Base-by-base conservation (phyloP, 1,140 invertebrate species). In the Holotrichia oblita region DNA sequence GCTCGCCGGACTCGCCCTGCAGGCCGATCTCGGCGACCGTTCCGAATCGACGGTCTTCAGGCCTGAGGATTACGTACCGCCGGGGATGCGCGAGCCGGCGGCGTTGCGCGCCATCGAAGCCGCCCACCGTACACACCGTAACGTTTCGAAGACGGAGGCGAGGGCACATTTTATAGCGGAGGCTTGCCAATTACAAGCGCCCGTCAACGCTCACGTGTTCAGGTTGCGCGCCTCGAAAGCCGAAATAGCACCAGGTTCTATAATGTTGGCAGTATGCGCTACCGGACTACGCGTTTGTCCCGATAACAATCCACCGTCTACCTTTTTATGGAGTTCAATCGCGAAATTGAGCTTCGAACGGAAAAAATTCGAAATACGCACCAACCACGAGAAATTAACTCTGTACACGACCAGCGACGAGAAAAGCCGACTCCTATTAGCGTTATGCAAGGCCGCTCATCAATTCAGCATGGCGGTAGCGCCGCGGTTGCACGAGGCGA, bases 281-380 rank as follows among this genome's bases (percentile, higher is more conserved):
- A 93, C 93, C 82, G 96, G 96, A 20, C 93, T 98, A 64, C 93
- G 95, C 86, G 93, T 98, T 69, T 93, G 95, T 79, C 90, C 91
- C 4, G 91, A 93, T 80, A 90, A 92, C 83, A 91, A 92, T 79
- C 90, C 90, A 22, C 88, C 91, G 2, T 91, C 92, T 42, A 93
- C 92, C 77, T 98, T 98, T 85, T 91, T 96, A 40, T 98, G 97
- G 97, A 94, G 95, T 83, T 95, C 95, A 83, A 98, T 98, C 78
- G 95, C 93, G 72, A 98, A 97, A 88, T 89, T 98, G 8, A 96
- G 95, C 85, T 98, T 98, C 87, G 97, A 98, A 92, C 93, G 96
- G 85, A 98, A 98, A 88, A 98, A 98, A 87, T 98, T 98, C 88
- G 96, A 98, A 89, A 97, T 99, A 81, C 91, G 95, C 64, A 95